Evolutionary conservation across 2,888 invertebrate species (phyloP).

Genomic region (Metalampra italica): DNA sequence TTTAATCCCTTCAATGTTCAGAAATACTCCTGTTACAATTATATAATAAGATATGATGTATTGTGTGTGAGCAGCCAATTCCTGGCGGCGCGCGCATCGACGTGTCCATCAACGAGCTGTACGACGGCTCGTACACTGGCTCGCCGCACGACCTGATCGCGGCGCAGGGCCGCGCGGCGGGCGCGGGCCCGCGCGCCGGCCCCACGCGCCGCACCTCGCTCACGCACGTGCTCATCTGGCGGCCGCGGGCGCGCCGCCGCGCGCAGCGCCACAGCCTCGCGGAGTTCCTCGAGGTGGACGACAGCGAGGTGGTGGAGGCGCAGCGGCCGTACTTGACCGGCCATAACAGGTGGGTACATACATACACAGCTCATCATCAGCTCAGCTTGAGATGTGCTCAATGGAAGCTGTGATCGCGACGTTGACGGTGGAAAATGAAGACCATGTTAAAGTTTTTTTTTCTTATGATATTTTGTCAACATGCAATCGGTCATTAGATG

Average conservation of each 20-base stretch:
- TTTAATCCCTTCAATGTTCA: too few species aligned
- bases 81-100: constrained; percentile 92
- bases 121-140: constrained; percentile 96
- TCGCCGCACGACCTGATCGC: constrained; percentile 93
- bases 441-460: too few species aligned
- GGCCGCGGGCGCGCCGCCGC: constrained; percentile 79
- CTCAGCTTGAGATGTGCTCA: too few species aligned
- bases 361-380: too few species aligned
- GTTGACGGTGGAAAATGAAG: too few species aligned
- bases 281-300: constrained; percentile 93
- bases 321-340: constrained; percentile 94
- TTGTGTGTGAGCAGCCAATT: constrained; percentile 77
- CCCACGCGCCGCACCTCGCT: constrained; percentile 87
- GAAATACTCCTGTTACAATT: too few species aligned
- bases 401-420: too few species aligned
- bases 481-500: too few species aligned
- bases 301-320: constrained; percentile 85
- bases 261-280: constrained; percentile 84
- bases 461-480: too few species aligned
- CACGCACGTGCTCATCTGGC: constrained; percentile 88
- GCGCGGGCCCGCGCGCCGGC: constrained; percentile 86
- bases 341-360: constrained; percentile 88
- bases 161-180: constrained; percentile 84
- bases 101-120: constrained; percentile 95
- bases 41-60: too few species aligned